Evolutionary conservation across 2,113 vertebrate genomes (phyloP).

Genomic region (Aptenodytes patagonicus): DNA sequence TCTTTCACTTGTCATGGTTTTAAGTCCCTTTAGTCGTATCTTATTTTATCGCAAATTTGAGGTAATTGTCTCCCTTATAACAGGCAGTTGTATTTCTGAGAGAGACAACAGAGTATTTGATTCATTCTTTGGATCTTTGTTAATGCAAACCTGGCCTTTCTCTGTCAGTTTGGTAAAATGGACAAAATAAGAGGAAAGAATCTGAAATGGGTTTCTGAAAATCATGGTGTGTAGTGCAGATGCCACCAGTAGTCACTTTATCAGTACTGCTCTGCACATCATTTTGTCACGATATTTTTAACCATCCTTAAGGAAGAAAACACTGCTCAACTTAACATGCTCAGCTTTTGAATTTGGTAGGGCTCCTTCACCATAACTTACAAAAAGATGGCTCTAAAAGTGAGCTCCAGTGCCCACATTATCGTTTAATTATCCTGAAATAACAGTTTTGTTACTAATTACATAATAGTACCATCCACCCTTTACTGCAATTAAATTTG

Average conservation of each 20-base stretch:
- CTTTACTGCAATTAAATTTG: constrained; percentile 61
- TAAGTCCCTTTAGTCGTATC: background rate
- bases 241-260: background rate
- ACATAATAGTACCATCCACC: constrained; percentile 14
- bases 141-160: background rate
- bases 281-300: background rate
- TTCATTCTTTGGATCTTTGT: background rate
- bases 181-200: background rate
- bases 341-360: background rate
- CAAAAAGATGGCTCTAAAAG: background rate
- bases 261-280: background rate
- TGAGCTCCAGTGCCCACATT: background rate
- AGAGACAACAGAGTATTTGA: background rate
- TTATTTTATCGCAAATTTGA: background rate
- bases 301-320: background rate
- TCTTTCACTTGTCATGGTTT: background rate
- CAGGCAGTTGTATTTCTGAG: background rate
- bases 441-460: constrained; percentile 38
- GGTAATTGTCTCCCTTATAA: background rate
- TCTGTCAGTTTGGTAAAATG: background rate
- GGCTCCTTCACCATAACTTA: background rate
- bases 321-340: background rate
- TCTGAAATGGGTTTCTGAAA: background rate
- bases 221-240: background rate
- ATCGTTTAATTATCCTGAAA: constrained; percentile 35